These are phyloP conservation scores for Chaetorhynchus papuensis DNA, from an alignment of 2,113 vertebrate genomes.

Conservation along the genomic window DNA sequence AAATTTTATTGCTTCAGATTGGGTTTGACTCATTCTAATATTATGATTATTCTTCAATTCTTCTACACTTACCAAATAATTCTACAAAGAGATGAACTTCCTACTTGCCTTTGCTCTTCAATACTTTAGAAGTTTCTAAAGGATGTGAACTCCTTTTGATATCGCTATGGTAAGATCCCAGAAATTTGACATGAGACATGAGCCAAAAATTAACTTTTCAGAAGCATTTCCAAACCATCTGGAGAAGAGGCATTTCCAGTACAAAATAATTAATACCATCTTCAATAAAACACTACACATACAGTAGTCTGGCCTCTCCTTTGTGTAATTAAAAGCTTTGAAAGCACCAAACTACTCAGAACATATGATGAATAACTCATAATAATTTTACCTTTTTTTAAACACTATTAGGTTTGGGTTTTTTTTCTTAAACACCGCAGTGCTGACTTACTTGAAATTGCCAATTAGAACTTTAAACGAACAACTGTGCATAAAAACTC, in stretches of 20 bases:
- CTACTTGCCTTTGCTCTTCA: background rate
- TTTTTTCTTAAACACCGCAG: background rate
- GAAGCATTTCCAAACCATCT: conserved; percentile 61
- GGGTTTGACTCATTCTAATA: background rate
- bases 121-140: background rate
- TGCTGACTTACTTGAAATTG: background rate
- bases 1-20: background rate
- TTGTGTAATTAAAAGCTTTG: conserved; percentile 6
- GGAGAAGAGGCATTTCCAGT: background rate
- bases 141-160: conserved; percentile 9
- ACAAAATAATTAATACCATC: conserved; percentile 51
- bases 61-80: background rate
- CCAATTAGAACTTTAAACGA: background rate
- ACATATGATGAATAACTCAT: background rate
- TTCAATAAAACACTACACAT: background rate
- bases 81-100: background rate
- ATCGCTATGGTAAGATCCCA: conserved; percentile 3
- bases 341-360: background rate
- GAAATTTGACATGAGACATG: conserved; percentile 16
- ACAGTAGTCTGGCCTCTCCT: conserved; percentile 21
- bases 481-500: background rate
- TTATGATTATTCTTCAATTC: background rate
- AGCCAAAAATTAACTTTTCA: conserved; percentile 50
- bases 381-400: background rate
- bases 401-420: fast-evolving